Conservation (phyloP, 2,888 invertebrate species). For the Anticlea derivata region DNA sequence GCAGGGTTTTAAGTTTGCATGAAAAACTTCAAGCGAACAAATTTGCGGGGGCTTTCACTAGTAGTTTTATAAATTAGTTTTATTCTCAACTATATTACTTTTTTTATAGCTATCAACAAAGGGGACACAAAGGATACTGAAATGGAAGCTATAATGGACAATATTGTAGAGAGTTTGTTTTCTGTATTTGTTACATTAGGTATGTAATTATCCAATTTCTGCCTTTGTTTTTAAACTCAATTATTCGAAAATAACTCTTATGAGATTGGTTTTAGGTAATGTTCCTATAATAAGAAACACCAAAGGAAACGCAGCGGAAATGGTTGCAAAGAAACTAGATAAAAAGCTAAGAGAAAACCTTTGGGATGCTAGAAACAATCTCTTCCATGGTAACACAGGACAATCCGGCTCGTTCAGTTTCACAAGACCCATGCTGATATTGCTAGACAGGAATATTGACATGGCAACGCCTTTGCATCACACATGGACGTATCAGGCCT, state of each 20-base stretch:
- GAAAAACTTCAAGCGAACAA: no score
- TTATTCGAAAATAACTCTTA: no score
- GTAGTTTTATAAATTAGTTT: neutral
- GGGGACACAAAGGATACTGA: constrained; percentile 97
- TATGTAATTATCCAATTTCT: constrained; percentile 52
- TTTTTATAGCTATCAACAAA: constrained; percentile 91
- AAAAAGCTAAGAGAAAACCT: constrained; percentile 98
- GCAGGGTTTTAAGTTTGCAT: no score
- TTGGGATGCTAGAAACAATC: constrained; percentile 97
- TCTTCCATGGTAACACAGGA: constrained; percentile 94
- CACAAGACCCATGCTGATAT: constrained; percentile 95
- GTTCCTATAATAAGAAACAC: constrained; percentile 97
- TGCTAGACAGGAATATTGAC: constrained; percentile 97
- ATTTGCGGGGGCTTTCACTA: no score
- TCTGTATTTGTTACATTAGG: constrained; percentile 99
- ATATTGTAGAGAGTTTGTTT: constrained; percentile 97
- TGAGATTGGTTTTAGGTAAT: constrained; percentile 86
- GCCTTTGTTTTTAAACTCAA: no score
- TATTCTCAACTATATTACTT: neutral
- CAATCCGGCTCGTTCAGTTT: constrained; percentile 92
- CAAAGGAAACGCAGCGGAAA: constrained; percentile 98
- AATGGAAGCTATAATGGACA: constrained; percentile 97
- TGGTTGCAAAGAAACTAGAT: constrained; percentile 98
- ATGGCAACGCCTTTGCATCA: constrained; percentile 99
- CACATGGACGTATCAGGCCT: constrained; percentile 99